Conservation (phyloP, 2,888 invertebrate species). For the Choristoneura rosaceana region DNA sequence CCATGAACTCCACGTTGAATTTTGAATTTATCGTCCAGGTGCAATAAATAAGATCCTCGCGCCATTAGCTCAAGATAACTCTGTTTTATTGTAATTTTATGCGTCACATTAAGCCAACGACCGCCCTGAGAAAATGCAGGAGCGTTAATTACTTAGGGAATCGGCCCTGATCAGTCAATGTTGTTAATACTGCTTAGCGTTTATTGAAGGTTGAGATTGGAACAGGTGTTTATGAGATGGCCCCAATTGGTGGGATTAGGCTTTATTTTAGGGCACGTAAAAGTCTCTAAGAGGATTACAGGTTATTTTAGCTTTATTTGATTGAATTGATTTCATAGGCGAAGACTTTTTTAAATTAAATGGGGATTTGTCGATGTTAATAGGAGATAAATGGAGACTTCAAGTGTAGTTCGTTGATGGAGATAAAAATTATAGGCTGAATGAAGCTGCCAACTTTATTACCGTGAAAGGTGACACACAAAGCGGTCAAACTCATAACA, state of each 20-base stretch:
- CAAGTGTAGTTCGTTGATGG: no score
- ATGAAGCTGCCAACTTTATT: no score
- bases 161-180: slow-evolving; percentile 10
- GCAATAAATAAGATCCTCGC: slow-evolving; percentile 67
- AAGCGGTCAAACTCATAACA: no score
- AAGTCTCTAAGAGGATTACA: no score
- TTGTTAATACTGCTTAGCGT: slow-evolving; percentile 12
- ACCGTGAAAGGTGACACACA: no score
- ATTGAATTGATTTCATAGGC: no score
- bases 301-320: no score
- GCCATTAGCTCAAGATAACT: slow-evolving; percentile 68
- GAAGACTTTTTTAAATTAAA: no score
- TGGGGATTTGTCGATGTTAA: no score
- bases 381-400: no score
- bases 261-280: background rate
- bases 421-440: no score
- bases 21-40: slow-evolving; percentile 55
- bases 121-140: slow-evolving; percentile 38
- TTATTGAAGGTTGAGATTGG: slow-evolving; percentile 2
- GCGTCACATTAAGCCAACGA: slow-evolving; percentile 60
- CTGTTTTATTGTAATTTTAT: slow-evolving; percentile 76
- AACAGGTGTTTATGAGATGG: slow-evolving; percentile 9
- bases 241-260: slow-evolving; percentile 4
- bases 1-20: slow-evolving; percentile 36
- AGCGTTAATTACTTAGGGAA: slow-evolving; percentile 35